These are phyloP conservation scores for Diadromus collaris DNA, from an alignment of 2,888 invertebrate genomes.

Conservation along the genomic window DNA sequence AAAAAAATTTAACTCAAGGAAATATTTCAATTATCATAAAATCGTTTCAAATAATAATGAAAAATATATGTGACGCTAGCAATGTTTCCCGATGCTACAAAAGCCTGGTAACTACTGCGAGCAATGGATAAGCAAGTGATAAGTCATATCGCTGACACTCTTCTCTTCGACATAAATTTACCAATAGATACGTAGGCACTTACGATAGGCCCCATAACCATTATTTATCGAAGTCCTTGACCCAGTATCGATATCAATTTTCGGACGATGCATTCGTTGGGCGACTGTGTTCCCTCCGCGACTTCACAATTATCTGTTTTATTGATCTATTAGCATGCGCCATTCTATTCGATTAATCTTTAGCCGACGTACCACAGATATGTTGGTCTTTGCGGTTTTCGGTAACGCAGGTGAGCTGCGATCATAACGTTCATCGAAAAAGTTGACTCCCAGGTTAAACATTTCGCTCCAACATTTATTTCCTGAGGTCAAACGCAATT, in stretches of 20 bases:
- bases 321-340: background rate
- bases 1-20: background rate
- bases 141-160: conserved; percentile 31
- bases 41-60: background rate
- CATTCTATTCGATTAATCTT: background rate
- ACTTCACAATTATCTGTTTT: background rate
- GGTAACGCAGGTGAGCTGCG: background rate
- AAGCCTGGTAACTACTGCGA: background rate
- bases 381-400: background rate
- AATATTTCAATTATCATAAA: background rate
- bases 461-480: background rate
- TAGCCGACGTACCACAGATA: background rate
- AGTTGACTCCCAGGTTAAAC: background rate
- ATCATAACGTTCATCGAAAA: background rate
- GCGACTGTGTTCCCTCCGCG: background rate
- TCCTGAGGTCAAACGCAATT: background rate
- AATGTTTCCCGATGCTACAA: conserved; percentile 1
- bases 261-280: conserved; percentile 5
- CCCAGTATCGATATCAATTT: conserved; percentile 47
- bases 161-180: conserved; percentile 31
- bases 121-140: conserved; percentile 27
- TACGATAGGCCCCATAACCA: background rate
- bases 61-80: background rate
- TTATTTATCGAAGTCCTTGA: conserved; percentile 45
- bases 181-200: conserved; percentile 21